Base-by-base conservation (phyloP, 2,113 vertebrate species). In the Crotophaga sulcirostris region DNA sequence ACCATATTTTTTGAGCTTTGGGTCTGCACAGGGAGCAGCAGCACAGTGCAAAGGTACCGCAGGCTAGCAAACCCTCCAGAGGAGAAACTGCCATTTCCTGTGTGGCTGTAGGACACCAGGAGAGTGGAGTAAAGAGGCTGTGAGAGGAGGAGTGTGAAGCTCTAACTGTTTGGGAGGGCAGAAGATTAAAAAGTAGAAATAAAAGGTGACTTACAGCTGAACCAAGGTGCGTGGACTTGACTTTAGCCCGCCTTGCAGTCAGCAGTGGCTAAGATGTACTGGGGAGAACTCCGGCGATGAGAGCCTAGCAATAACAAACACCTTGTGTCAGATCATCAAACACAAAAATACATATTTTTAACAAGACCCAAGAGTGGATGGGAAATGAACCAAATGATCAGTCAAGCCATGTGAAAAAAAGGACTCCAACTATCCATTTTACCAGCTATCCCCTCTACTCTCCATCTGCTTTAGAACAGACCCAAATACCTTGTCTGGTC, bases 141-240 rank as follows among this genome's bases (percentile, higher is more conserved):
- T 4, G 7, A 47, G 56, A 67, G 23, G 51, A 36, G 24, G 54
- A 58, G n/a, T 26, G n/a, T 29, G 45, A 76, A 28, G 24, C 24
- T 45, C 23, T 15, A 74, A 52, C 26, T 44, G 14, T 67, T 47
- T 45, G 33, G n/a, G 42, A 86, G 52, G 28, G 58, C 47, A 83
- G 64, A 40, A 78, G 84, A 56, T 84, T 31, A 91, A 15, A 67
- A 90, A 92, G 47, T 0, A 88, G 92, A 79, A 88, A 90, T 67
- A 79, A 94, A 93, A 91, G 10, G 47, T 33, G 38, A 93, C 82
- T 96, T 91, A 93, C 81, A 38, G 70, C 40, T 58, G 42, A 82
- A 76, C 2, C 33, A 42, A 3, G 7, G 51, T 2, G 7, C 2
- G 1, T 9, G 49, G 78, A 38, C 81, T 91, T 31, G 72, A 42